These are phyloP conservation scores for Microcebus lehilahytsara DNA, from an alignment of 2,113 vertebrate species.

Conservation along the genomic window DNA sequence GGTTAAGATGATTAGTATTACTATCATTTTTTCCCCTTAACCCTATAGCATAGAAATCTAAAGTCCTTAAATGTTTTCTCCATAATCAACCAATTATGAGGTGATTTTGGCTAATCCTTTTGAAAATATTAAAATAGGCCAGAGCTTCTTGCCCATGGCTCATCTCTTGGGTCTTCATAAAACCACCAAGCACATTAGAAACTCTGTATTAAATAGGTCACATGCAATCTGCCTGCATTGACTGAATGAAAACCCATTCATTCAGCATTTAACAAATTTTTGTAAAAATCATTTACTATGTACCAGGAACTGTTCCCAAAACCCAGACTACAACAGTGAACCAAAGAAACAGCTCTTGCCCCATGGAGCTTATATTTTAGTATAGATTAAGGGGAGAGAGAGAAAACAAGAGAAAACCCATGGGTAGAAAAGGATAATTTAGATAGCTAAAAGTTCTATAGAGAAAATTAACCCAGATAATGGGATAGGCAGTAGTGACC, in stretches of 20 bases:
- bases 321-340: neutral
- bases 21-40: neutral
- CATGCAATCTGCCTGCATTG: neutral
- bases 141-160: neutral
- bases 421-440: neutral
- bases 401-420: neutral
- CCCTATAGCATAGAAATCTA: neutral
- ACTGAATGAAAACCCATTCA: neutral
- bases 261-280: neutral
- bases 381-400: neutral
- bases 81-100: neutral
- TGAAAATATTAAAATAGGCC: neutral
- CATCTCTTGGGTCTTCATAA: neutral
- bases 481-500: neutral
- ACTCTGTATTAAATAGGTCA: neutral
- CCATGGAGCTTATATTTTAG: neutral
- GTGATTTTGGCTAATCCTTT: neutral
- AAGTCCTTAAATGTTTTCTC: neutral
- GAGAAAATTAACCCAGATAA: neutral
- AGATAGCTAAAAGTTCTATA: neutral
- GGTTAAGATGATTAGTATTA: neutral
- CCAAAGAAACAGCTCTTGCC: neutral
- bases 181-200: neutral
- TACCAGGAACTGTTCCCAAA: too few relatives aligned
- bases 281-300: neutral